Percentiles rank a stretch among this genome's conserved stretches.
These are phyloP conservation scores for Marmota monax DNA, from an alignment of 2,113 vertebrate species.

Conservation along the genomic window DNA sequence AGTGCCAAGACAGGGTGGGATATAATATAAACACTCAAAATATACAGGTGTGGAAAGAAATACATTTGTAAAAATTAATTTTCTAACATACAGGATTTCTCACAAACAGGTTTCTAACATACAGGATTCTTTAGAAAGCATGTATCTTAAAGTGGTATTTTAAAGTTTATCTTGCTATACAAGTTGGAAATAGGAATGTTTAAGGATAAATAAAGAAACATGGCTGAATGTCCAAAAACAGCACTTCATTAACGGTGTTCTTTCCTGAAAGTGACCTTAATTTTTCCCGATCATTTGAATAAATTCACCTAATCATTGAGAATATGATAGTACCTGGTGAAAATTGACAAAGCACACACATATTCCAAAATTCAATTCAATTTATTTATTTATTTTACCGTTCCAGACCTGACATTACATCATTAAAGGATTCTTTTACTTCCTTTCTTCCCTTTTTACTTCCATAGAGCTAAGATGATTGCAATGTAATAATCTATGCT, in stretches of 20 bases:
- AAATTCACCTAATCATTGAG: conserved; percentile 20
- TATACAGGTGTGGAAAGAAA: not conserved
- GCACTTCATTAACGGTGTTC: not conserved
- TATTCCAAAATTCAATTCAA: not conserved
- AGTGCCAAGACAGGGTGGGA: not conserved
- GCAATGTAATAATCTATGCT: not conserved
- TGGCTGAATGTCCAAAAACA: not conserved
- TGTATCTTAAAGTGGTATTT: not conserved
- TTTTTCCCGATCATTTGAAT: not conserved
- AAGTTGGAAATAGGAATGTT: not conserved
- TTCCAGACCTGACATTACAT: not conserved
- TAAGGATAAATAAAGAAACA: not conserved
- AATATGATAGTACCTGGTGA: not conserved
- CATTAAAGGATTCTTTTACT: not conserved
- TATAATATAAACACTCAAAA: not conserved
- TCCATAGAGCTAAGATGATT: not conserved
- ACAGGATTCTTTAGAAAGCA: not conserved
- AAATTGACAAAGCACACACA: not conserved
- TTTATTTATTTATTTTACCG: no score
- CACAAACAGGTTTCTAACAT: not conserved
- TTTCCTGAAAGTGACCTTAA: not conserved
- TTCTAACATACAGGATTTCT: not conserved
- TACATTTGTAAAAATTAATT: conserved; percentile 7
- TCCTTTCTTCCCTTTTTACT: not conserved
- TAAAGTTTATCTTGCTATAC: not conserved